These are phyloP conservation scores for Ceratoteleas bidentatus DNA, from an alignment of 1,140 invertebrate genomes.

Conservation along the genomic window DNA sequence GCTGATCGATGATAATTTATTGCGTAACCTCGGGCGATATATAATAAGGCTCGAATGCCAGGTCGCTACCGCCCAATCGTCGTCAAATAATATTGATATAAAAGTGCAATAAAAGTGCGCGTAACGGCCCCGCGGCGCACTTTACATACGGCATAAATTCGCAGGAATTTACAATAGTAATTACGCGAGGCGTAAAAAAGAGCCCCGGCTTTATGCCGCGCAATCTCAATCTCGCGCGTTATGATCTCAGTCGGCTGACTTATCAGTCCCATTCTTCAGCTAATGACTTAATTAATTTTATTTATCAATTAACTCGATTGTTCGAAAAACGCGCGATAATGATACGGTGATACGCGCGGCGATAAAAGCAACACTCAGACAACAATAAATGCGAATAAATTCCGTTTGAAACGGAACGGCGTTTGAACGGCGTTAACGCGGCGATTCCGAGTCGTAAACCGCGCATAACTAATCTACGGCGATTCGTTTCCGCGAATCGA, in stretches of 20 bases:
- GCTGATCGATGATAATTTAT: conserved; percentile 47
- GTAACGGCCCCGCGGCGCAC: conserved; percentile 8
- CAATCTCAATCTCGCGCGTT: conserved; percentile 9
- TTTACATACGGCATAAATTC: conserved; percentile 16
- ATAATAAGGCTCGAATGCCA: conserved; percentile 27
- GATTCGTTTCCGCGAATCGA: conserved; percentile 61
- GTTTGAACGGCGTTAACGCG: conserved; percentile 19
- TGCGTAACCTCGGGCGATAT: conserved; percentile 27
- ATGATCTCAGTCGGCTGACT: conserved; percentile 16
- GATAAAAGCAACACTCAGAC: conserved; percentile 13
- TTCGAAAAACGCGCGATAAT: conserved; percentile 19
- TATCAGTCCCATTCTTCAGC: conserved; percentile 16
- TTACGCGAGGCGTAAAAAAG: conserved; percentile 15
- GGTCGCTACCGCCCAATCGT: conserved; percentile 14
- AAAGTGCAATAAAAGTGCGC: conserved; percentile 33
- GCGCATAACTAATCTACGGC: conserved; percentile 40
- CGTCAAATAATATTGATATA: conserved; percentile 39
- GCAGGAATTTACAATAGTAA: conserved; percentile 25
- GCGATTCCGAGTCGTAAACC: conserved; percentile 14
- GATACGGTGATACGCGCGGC: background rate
- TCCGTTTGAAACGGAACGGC: conserved; percentile 23
- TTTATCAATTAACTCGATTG: conserved; percentile 22
- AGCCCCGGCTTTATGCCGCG: background rate
- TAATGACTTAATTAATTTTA: conserved; percentile 40
- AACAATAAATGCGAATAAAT: too few relatives aligned